Percentiles rank a stretch among this genome's conserved stretches.
Evolutionary conservation across 2,797 vertebrate genomes (phyloP).

Genomic region (Sebastolobus altivelis): DNA sequence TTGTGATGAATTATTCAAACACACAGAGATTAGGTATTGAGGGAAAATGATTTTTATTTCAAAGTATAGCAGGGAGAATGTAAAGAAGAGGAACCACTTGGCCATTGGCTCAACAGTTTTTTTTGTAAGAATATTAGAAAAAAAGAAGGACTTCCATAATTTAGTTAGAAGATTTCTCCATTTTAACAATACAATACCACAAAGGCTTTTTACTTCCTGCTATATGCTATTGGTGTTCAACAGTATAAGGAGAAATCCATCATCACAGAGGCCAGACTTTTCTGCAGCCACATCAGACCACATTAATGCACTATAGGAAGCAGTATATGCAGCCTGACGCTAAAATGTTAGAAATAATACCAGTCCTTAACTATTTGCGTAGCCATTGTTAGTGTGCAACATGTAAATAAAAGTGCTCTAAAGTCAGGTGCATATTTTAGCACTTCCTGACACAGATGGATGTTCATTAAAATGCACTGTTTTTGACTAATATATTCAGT

Average conservation of each 20-base stretch:
- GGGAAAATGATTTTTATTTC: background rate
- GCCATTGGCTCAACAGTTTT: background rate
- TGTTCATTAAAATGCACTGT: constrained; percentile 57
- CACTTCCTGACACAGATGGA: constrained; percentile 26
- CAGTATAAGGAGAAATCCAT: background rate
- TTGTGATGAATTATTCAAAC: constrained; percentile 4
- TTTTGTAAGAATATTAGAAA: background rate
- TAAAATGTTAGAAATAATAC: background rate
- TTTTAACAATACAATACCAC: background rate
- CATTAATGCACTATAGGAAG: background rate
- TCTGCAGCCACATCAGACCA: background rate
- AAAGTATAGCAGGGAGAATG: background rate
- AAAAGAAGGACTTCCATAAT: background rate
- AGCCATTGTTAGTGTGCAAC: background rate
- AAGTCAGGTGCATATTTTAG: constrained; percentile 25
- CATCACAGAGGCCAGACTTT: background rate
- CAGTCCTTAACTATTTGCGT: background rate
- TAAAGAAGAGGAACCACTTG: constrained; percentile 10
- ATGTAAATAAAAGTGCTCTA: background rate
- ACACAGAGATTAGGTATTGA: background rate
- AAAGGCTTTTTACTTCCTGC: background rate
- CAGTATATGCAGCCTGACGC: background rate
- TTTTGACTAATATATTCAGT: constrained; percentile 55
- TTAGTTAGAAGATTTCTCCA: background rate
- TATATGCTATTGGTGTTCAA: background rate